Conservation (phyloP, 30 jellyfish, hydroid and myxozoan genomes). For the Pseudorhiza aurosa region DNA sequence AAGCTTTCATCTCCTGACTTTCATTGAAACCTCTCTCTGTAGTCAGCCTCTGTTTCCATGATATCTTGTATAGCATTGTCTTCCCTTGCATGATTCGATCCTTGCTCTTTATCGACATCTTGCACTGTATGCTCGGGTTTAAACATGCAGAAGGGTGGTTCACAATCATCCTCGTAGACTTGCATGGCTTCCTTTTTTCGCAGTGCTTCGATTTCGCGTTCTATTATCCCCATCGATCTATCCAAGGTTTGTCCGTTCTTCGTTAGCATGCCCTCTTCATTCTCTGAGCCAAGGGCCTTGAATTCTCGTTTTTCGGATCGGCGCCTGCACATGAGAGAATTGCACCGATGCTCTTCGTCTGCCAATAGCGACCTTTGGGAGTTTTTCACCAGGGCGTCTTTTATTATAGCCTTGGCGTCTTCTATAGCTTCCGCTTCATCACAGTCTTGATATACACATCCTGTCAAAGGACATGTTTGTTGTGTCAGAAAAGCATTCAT, state of each 20-base stretch:
- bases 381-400: conserved; percentile 4
- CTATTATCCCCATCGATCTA: not conserved
- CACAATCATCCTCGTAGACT: conserved; percentile 25
- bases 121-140: conserved; percentile 38
- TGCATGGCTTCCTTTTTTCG: not conserved
- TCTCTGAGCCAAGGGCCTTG: not conserved
- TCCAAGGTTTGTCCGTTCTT: not conserved
- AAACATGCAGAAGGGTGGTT: conserved; percentile 69
- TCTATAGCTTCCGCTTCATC: conserved; percentile 8
- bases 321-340: conserved; percentile 52
- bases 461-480: not conserved
- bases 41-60: conserved; percentile 8
- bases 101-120: not conserved
- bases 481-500: not conserved
- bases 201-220: not conserved
- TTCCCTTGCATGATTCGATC: not conserved
- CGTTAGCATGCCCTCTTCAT: not conserved
- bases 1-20: no score
- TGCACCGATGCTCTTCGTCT: conserved; percentile 19
- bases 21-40: not conserved
- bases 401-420: not conserved
- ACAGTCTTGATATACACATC: not conserved
- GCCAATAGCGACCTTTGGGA: not conserved
- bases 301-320: conserved; percentile 43
- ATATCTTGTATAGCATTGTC: not conserved